Evolutionary conservation across 2,113 vertebrate genomes (phyloP).

Genomic region (Raja brachyura): DNA sequence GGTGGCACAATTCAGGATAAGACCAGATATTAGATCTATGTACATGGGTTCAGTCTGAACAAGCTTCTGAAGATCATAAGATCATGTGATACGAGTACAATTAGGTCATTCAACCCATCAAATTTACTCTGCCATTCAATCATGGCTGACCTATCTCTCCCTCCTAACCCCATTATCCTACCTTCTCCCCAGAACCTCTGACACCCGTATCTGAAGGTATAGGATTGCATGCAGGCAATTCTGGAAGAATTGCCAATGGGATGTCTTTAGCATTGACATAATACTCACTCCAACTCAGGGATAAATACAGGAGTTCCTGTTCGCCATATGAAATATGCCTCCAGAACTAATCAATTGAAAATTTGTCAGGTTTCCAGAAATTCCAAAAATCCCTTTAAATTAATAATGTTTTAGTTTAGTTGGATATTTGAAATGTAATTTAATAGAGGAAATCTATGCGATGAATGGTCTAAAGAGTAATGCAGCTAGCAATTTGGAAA

Average conservation of each 20-base stretch:
- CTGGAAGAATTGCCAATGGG: background rate
- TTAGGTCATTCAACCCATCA: too few species aligned
- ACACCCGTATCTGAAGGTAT: too few species aligned
- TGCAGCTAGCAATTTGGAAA: constrained; percentile 2
- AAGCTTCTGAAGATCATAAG: background rate
- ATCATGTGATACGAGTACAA: too few species aligned
- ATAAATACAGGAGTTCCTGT: background rate
- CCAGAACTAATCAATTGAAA: background rate
- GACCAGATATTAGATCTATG: too few species aligned
- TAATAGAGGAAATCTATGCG: background rate
- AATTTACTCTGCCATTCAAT: too few species aligned
- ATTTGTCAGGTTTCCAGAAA: background rate
- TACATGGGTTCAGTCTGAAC: background rate
- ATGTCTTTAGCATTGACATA: background rate
- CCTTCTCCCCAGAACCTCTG: too few species aligned
- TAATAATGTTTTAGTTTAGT: background rate
- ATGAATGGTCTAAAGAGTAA: background rate
- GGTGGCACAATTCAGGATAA: too few species aligned
- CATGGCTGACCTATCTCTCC: too few species aligned
- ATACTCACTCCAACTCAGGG: background rate
- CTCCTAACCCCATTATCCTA: too few species aligned
- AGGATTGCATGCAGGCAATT: background rate
- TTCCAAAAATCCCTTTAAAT: background rate
- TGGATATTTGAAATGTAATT: background rate
- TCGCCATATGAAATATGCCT: background rate